A percentile compares a stretch with the other conserved stretches of the same genome.
Evolutionary conservation across 2,888 invertebrate genomes (phyloP).

Genomic region (Schizaphis graminum): DNA sequence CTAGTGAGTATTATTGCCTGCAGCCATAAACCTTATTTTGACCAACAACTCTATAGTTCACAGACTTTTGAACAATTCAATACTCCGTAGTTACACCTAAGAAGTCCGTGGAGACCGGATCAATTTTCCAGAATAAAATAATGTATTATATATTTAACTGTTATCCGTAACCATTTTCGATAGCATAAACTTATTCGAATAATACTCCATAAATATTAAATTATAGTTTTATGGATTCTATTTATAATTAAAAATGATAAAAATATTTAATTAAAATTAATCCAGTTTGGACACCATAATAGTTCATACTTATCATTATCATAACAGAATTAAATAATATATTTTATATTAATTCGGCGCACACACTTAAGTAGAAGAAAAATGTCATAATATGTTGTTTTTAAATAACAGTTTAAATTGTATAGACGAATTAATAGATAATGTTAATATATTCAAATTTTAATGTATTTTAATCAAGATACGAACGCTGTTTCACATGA

Average conservation of each 20-base stretch:
- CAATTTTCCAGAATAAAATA: background rate
- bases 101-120: background rate
- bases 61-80: slow-evolving; percentile 13
- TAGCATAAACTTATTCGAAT: background rate
- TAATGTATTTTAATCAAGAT: background rate
- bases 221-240: background rate
- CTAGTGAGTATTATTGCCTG: slow-evolving; percentile 15
- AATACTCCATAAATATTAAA: background rate
- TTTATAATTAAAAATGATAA: background rate
- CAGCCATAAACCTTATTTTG: slow-evolving; percentile 42
- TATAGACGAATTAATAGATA: background rate
- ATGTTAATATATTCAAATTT: background rate
- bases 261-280: background rate
- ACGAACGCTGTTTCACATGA: background rate
- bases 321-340: background rate
- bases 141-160: background rate
- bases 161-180: background rate
- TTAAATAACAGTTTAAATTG: background rate
- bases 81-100: background rate
- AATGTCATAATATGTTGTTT: background rate
- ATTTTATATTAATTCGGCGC: background rate
- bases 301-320: background rate
- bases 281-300: background rate
- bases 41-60: slow-evolving; percentile 11
- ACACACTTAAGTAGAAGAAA: background rate